Evolutionary conservation across 2,888 invertebrate species (phyloP).

Genomic region (Parnassius glacialis): DNA sequence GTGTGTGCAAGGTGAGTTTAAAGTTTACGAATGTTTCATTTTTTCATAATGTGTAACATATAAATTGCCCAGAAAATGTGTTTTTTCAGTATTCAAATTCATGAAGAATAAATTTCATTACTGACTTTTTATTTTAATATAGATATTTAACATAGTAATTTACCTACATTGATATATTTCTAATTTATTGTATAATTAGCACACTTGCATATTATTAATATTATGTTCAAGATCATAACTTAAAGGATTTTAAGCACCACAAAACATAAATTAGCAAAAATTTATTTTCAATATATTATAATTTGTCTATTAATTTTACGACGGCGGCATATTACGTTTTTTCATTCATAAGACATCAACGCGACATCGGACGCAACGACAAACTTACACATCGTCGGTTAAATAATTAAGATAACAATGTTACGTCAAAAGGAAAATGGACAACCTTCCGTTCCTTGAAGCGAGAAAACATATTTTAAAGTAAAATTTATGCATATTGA

Average conservation of each 20-base stretch:
- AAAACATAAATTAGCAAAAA: no score
- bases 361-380: slow-evolving; percentile 4
- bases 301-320: no score
- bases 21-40: slow-evolving; percentile 15
- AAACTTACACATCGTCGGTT: slow-evolving; percentile 13
- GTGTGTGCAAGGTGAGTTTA: slow-evolving; percentile 62
- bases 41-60: not conserved
- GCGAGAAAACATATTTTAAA: slow-evolving; percentile 4
- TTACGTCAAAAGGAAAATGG: slow-evolving; percentile 16
- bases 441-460: slow-evolving; percentile 13
- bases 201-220: no score
- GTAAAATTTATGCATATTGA: slow-evolving; percentile 3
- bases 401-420: slow-evolving; percentile 19
- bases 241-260: no score
- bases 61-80: slow-evolving; percentile 1
- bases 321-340: not conserved
- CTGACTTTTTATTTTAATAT: no score
- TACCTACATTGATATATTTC: no score
- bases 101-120: no score
- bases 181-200: no score
- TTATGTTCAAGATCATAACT: no score
- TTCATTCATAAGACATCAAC: slow-evolving; percentile 22
- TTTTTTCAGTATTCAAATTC: not conserved
- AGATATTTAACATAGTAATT: no score
- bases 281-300: no score